Evolutionary conservation across 2,113 vertebrate genomes (phyloP), one percentile per base, ranked within the genome.

Genomic region (Martes martes): DNA sequence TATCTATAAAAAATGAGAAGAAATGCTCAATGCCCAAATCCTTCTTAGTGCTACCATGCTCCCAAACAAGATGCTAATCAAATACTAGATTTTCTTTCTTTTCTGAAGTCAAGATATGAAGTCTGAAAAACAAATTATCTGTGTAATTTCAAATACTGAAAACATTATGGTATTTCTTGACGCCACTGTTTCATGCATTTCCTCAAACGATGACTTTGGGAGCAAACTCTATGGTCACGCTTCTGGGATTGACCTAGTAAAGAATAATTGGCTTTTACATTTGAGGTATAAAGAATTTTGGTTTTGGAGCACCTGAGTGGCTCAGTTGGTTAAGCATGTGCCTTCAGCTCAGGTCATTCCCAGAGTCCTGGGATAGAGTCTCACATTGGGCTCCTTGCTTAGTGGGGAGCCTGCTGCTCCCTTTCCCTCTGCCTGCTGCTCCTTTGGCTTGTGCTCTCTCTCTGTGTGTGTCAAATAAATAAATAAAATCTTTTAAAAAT

Each of bases 71-170:
- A 10, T 91, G 24, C 15, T 88, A 79, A 91, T 16, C 14, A 90
- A 95, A 89, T 76, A 10, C 0, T 36, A 52, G 23, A n/a, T 59
- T 33, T 74, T 50, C 0, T n/a, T 94, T 94, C 4, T 73, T 88
- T 69, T 59, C 55, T 96, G 11, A 96, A 95, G 50, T 93, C 33
- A 93, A 47, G 14, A 91, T 82, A 28, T 28, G 21, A 95, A 93
- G 33, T 11, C 45, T 86, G 33, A 50, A 94, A 90, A 93, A 39
- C 3, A 88, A 80, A 80, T 69, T 83, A 3, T 76, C n/a, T 80
- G 2, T 85, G 33, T 79, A 79, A 90, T 59, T 19, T 74, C 18
- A 80, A 52, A 39, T 55, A 42, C n/a, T 88, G 45, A 93, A 2
- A 69, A 52, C 8, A 79, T 96, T 65, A 76, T 36, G 7, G 31